Evolutionary conservation across 1,140 invertebrate species (phyloP).

Genomic region (Eupristina koningsbergeri): DNA sequence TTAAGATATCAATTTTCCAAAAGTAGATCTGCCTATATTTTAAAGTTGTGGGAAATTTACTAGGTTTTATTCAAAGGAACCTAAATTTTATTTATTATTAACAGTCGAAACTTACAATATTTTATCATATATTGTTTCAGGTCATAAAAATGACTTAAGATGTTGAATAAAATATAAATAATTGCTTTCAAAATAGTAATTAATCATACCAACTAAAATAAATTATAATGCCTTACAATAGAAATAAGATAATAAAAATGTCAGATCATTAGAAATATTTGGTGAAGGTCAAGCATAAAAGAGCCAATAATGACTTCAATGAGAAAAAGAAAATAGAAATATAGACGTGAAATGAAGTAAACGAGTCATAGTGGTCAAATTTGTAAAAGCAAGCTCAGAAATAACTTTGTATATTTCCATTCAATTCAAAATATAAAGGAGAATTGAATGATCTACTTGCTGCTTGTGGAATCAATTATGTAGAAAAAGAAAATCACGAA

Average conservation of each 20-base stretch:
- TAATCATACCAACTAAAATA: neutral
- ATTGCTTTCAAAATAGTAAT: neutral
- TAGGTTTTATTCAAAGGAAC: neutral
- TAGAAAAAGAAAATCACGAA: neutral
- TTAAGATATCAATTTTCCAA: neutral
- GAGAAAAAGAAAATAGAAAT: slow-evolving; percentile 18
- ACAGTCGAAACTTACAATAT: neutral
- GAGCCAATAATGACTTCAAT: neutral
- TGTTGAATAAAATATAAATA: neutral
- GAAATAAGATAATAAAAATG: neutral
- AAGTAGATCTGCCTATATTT: neutral
- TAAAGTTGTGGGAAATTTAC: neutral
- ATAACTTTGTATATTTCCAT: slow-evolving; percentile 7
- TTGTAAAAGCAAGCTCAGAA: neutral
- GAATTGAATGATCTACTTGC: neutral
- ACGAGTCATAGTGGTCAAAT: neutral
- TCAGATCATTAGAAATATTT: neutral
- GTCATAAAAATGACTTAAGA: neutral
- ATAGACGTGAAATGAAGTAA: neutral
- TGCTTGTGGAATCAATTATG: neutral
- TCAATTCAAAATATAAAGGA: neutral
- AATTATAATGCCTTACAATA: neutral
- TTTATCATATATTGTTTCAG: neutral
- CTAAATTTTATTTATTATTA: too few relatives aligned
- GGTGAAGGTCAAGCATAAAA: slow-evolving; percentile 2